Base-by-base conservation (phyloP, 2,113 vertebrate species). In the Pavo muticus region DNA sequence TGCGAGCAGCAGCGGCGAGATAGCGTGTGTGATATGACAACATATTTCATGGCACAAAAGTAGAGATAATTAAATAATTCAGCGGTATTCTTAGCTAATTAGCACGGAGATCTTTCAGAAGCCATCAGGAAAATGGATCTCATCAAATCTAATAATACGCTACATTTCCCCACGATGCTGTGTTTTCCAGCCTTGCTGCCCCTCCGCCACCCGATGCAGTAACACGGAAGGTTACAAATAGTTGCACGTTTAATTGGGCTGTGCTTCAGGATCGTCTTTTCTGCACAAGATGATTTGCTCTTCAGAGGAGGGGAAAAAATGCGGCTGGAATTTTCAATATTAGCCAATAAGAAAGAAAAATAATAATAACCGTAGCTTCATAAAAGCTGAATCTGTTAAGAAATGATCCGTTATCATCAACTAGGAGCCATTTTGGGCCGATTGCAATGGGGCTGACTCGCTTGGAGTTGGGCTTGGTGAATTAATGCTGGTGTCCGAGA, bases 1-100 rank as follows among this genome's bases (percentile, higher is more conserved):
- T 89, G 89, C 71, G 96, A 97, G 54, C 93, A 95, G 97, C 95
- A 96, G 78, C 93, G 95, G 95, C 96, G 65, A 96, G 97, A 95
- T 95, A 92, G 96, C 92, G 94, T 65, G 76, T 95, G 94, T 96
- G 97, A 97, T 97, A 97, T 95, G 96, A 97, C 97, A 97, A 97
- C 97, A 96, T 96, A 97, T 97, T 97, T 97, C 94, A 96, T 72
- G 87, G 95, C 94, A 97, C 94, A 95, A 96, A 97, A 97, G 97
- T 97, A 82, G 78, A 91, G 96, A 96, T 97, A 98, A 98, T 98
- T 95, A 97, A 98, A 97, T 97, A 98, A 98, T 97, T 97, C 96
- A 91, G 63, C 92, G 94, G 95, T 92, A 97, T 96, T 95, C 94
- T 96, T 88, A 79, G 96, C 95, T 98, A 97, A 98, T 98, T 98